Base-by-base conservation (phyloP, 2,113 vertebrate genomes). In the Antechinus flavipes region DNA sequence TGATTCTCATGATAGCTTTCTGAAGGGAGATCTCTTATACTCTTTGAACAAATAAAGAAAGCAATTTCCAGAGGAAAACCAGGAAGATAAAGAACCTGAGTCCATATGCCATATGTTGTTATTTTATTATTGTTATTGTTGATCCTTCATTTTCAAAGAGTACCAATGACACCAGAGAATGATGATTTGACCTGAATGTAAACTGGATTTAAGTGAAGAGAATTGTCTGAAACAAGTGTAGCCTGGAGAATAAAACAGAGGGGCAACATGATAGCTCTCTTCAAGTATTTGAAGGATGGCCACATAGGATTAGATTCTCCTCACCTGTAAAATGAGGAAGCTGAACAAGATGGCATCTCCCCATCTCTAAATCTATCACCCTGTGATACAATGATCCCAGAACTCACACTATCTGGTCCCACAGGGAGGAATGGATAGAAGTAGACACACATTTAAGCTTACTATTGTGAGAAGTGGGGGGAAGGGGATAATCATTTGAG, bases 311-410 rank as follows among this genome's bases (percentile, higher is more conserved):
- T 84, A 84, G 68, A 84, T 84, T 42, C 42, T 84, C 35, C 19
- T 84, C 68, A 84, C 68, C 68, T 84, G 68, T 84, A 84, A 84
- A 84, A 84, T 42, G 68, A 84, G 68, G n/a, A 84, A n/a, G n/a
- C 42, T 42, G n/a, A 42, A 84, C 68, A 84, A 84, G 35, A 84
- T 42, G 35, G 19, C n/a, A n/a, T 84, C n/a, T 42, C 42, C 42
- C n/a, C 68, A 42, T 84, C 68, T 84, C 68, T 42, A 42, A 42
- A 84, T 84, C 68, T 8, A 84, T 84, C 6, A 84, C n/a, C 68
- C 19, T 42, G 42, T 23, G 68, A 84, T 84, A 84, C n/a, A 42
- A 42, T 42, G 61, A n/a, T 76, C 35, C 61, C n/a, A 42, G 22
- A 42, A 84, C 35, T n/a, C 7, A 4, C 4, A 84, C n/a, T 23